Percentiles rank a stretch among this genome's conserved stretches.
Conservation (phyloP, 2,113 vertebrate genomes). For the Macrotis lagotis region DNA sequence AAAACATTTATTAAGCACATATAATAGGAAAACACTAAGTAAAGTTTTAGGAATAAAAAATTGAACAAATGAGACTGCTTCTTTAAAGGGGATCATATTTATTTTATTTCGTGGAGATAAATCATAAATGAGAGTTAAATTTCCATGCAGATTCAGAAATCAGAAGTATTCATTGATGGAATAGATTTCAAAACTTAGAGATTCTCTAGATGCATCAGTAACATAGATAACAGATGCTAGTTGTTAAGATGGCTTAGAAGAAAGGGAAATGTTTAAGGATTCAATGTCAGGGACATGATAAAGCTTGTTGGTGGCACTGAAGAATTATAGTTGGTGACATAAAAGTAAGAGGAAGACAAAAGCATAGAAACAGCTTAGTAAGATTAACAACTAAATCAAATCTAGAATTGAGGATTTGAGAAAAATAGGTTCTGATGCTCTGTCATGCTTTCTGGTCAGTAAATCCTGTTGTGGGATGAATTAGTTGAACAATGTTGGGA, state of each 20-base stretch:
- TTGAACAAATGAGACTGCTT: not conserved
- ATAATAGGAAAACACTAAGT: not conserved
- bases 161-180: not conserved
- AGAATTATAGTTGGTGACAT: not conserved
- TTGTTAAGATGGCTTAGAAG: not conserved
- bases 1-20: not conserved
- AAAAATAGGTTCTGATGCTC: not conserved
- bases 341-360: not conserved
- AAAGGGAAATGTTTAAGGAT: not conserved
- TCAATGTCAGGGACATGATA: not conserved
- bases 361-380: not conserved
- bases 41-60: not conserved
- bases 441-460: not conserved
- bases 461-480: not conserved
- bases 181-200: not conserved
- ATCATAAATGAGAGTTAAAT: not conserved
- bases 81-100: not conserved
- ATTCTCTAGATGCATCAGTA: not conserved
- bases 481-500: not conserved
- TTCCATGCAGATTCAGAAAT: not conserved
- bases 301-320: not conserved
- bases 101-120: not conserved
- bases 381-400: not conserved
- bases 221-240: not conserved
- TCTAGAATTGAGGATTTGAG: not conserved